phyloP scores from a whole-genome alignment of 2,113 vertebrate genomes.

The Labeo catla region DNA sequence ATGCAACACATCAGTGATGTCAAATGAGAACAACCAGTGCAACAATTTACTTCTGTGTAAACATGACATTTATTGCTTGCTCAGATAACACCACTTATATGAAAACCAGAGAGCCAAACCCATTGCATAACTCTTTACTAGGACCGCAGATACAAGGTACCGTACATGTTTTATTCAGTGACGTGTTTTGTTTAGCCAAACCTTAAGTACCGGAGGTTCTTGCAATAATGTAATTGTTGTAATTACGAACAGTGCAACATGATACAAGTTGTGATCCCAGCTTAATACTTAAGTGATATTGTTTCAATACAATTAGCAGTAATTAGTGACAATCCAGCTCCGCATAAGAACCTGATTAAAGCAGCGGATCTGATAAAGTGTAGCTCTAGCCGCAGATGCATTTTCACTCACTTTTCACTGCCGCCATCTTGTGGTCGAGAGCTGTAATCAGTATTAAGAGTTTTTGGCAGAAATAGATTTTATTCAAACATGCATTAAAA shows the following conservation, averaged over 20 bases:
- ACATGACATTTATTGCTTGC: constrained; percentile 7
- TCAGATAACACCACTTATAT: neutral
- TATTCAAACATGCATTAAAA: neutral
- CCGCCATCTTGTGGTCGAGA: constrained; percentile 64
- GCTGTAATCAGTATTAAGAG: neutral
- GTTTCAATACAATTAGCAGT: constrained; percentile 10
- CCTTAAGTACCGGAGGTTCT: neutral
- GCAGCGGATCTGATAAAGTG: constrained; percentile 3
- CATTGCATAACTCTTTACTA: neutral
- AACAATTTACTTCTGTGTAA: constrained; percentile 2
- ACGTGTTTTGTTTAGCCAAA: neutral
- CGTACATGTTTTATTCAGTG: neutral
- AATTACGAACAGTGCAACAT: neutral
- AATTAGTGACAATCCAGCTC: neutral
- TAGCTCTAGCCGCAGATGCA: neutral
- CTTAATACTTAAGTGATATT: neutral
- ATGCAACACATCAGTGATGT: constrained; percentile 20
- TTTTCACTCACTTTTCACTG: constrained; percentile 33
- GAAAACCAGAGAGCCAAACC: neutral
- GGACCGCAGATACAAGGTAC: neutral
- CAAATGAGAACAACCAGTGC: constrained; percentile 24
- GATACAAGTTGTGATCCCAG: neutral
- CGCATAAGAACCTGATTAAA: neutral
- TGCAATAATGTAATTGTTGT: neutral
- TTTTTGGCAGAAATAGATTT: neutral